Conservation (phyloP, 1,140 invertebrate species). For the Teleogryllus occipitalis region DNA sequence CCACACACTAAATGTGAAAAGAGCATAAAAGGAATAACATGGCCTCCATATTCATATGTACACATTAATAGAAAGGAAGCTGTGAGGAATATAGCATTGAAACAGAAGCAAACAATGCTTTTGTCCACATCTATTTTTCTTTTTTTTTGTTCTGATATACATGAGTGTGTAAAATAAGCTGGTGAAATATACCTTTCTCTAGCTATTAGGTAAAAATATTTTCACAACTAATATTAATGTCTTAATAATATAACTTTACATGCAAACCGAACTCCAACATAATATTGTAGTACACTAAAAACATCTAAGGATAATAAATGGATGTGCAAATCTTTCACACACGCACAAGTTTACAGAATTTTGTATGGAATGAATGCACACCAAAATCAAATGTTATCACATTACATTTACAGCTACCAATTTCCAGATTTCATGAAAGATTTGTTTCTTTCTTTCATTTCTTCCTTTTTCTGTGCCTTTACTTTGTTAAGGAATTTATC, state of each 20-base stretch:
- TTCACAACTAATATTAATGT: background rate
- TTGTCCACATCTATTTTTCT: background rate
- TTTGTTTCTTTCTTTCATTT: conserved; percentile 38
- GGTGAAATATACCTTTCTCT: background rate
- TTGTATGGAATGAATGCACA: background rate
- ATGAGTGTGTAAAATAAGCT: background rate
- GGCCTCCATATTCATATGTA: too few species aligned
- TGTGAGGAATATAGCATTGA: too few species aligned
- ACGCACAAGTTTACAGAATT: background rate
- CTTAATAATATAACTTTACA: background rate
- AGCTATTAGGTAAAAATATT: background rate
- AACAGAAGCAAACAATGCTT: too few species aligned
- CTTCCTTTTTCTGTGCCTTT: conserved; percentile 42
- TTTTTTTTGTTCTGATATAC: background rate
- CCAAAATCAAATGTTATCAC: background rate
- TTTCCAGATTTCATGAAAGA: conserved; percentile 14
- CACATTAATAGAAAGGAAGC: too few species aligned
- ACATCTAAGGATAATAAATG: background rate
- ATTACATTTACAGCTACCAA: background rate
- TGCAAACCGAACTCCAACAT: background rate
- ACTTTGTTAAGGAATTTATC: conserved; percentile 43
- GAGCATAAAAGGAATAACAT: too few species aligned
- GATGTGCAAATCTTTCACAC: background rate
- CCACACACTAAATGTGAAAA: too few species aligned
- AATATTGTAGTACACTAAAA: background rate